A percentile compares a stretch with the other conserved stretches of the same genome.
Evolutionary conservation across 2,797 vertebrate genomes (phyloP).

Genomic region (Sebastes dallii): DNA sequence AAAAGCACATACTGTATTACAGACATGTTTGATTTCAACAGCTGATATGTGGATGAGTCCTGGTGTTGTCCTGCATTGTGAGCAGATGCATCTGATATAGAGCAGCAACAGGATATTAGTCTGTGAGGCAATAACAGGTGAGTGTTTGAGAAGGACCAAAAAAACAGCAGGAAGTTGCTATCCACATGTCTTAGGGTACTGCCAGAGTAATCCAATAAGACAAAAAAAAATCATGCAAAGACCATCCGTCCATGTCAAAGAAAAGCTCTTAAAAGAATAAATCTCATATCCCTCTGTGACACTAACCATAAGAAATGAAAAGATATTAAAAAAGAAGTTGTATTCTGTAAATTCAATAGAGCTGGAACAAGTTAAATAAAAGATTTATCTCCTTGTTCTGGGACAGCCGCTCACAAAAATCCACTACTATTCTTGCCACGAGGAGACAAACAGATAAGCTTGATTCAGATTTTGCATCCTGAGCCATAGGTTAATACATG

Average conservation of each 20-base stretch:
- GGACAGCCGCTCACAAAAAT: background rate
- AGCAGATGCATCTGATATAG: background rate
- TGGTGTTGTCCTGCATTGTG: background rate
- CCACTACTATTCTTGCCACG: background rate
- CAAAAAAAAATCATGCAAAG: background rate
- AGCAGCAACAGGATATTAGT: slow-evolving; percentile 21
- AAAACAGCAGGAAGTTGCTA: background rate
- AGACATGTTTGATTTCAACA: background rate
- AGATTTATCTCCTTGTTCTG: background rate
- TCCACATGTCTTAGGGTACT: background rate
- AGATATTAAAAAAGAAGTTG: background rate
- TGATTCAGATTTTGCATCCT: background rate
- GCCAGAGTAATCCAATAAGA: background rate
- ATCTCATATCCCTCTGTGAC: background rate
- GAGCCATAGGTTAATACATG: background rate
- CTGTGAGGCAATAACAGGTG: slow-evolving; percentile 10
- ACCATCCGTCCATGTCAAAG: background rate
- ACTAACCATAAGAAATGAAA: slow-evolving; percentile 2
- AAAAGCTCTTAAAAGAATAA: background rate
- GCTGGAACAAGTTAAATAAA: slow-evolving; percentile 1
- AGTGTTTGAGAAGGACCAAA: background rate
- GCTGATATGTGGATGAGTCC: background rate
- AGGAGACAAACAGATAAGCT: background rate
- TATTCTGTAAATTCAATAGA: slow-evolving; percentile 1
- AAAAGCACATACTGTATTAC: background rate